Evolutionary conservation across 2,888 invertebrate species (phyloP).

Genomic region (Clanis bilineata): DNA sequence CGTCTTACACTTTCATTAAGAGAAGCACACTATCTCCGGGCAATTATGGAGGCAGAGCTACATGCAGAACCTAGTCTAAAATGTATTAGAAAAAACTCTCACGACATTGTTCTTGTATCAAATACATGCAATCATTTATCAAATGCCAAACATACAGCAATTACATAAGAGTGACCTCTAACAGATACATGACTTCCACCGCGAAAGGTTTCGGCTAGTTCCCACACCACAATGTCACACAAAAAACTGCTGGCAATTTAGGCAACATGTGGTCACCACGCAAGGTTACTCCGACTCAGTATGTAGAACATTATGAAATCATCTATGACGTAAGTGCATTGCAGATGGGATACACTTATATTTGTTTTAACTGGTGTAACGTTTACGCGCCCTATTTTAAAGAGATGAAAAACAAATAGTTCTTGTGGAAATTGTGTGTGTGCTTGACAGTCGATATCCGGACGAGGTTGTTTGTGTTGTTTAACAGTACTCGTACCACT

Average conservation of each 20-base stretch:
- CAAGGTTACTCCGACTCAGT: conserved; percentile 61
- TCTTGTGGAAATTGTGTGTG: conserved; percentile 1
- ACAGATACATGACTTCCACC: conserved; percentile 57
- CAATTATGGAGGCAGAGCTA: too few relatives aligned
- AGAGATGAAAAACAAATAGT: conserved; percentile 11
- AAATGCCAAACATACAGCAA: conserved; percentile 8
- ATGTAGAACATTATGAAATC: conserved; percentile 44
- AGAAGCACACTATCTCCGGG: too few relatives aligned
- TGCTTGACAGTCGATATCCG: conserved; percentile 9
- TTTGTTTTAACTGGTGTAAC: conserved; percentile 31
- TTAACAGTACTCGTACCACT: too few relatives aligned
- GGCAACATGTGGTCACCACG: conserved; percentile 74
- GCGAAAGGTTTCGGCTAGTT: conserved; percentile 59
- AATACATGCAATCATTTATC: neutral
- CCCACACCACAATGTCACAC: conserved; percentile 75
- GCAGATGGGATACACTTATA: conserved; percentile 20
- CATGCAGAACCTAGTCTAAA: too few relatives aligned
- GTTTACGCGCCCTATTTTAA: conserved; percentile 33
- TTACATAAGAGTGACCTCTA: conserved; percentile 45
- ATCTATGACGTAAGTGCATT: conserved; percentile 35
- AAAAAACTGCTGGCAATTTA: conserved; percentile 63
- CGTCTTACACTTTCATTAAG: too few relatives aligned
- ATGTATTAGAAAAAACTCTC: neutral
- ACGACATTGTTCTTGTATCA: neutral
- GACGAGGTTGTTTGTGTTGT: neutral